A percentile compares a stretch with the other conserved stretches of the same genome.
These are phyloP conservation scores for Mormyrus lacerda DNA, from an alignment of 2,113 vertebrate species.

Conservation along the genomic window DNA sequence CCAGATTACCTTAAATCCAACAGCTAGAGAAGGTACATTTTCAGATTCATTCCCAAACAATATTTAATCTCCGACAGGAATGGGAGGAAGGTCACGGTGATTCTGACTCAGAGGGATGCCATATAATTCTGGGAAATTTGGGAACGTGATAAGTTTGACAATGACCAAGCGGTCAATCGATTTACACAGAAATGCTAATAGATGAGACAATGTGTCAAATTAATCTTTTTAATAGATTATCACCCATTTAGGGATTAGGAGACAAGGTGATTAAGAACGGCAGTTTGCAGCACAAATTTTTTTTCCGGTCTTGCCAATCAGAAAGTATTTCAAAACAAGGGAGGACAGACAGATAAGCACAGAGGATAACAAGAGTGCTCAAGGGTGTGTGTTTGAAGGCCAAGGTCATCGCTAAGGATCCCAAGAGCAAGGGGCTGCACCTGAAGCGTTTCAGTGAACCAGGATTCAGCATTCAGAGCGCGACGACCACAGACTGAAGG, in stretches of 20 bases:
- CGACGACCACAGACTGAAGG: not conserved
- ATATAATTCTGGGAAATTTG: not conserved
- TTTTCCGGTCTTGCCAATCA: not conserved
- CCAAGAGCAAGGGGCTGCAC: not conserved
- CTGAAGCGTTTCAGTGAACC: not conserved
- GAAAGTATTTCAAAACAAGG: not conserved
- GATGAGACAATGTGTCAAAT: not conserved
- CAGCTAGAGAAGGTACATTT: not conserved
- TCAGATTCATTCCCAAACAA: not conserved
- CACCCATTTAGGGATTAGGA: not conserved
- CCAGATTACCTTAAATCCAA: no score
- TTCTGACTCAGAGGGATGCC: not conserved
- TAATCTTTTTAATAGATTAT: not conserved
- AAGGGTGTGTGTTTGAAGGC: not conserved
- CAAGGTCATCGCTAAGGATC: not conserved
- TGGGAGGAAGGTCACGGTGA: not conserved
- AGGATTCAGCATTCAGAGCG: not conserved
- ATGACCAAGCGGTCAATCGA: not conserved
- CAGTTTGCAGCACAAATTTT: not conserved
- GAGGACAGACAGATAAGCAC: not conserved
- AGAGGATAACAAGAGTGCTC: not conserved
- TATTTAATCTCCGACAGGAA: not conserved
- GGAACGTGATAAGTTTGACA: not conserved
- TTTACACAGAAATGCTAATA: not conserved
- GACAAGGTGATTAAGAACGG: not conserved